Percentiles rank a stretch among this genome's conserved stretches.
phyloP scores from a whole-genome alignment of 2,113 vertebrate genomes.

The Neogobius melanostomus region DNA sequence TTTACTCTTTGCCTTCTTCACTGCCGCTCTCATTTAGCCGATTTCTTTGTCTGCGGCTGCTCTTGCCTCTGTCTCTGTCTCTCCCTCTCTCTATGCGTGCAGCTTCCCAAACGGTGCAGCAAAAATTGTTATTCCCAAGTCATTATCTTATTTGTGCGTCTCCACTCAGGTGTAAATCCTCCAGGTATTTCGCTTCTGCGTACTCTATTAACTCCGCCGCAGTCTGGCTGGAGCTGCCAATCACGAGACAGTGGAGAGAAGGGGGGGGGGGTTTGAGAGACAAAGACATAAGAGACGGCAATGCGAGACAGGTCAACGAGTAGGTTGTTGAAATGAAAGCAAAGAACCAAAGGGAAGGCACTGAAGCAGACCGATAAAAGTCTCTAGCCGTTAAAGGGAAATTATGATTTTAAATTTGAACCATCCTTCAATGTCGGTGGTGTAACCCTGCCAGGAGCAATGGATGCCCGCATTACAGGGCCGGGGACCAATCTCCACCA shows the following conservation, averaged over 20 bases:
- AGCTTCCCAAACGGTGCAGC: conserved; percentile 51
- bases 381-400: too few species aligned
- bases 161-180: conserved; percentile 76
- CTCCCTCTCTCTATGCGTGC: conserved; percentile 32
- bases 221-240: conserved; percentile 72
- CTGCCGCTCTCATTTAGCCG: conserved; percentile 37
- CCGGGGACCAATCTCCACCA: too few species aligned
- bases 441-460: too few species aligned
- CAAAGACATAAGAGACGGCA: conserved; percentile 38
- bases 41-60: conserved; percentile 36
- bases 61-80: conserved; percentile 19
- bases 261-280: conserved; percentile 43
- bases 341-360: conserved; percentile 5
- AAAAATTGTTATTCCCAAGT: conserved; percentile 75
- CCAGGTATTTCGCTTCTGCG: conserved; percentile 68
- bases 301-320: conserved; percentile 11
- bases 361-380: too few species aligned
- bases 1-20: conserved; percentile 27
- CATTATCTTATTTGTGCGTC: conserved; percentile 78
- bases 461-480: too few species aligned
- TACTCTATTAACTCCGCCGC: conserved; percentile 67
- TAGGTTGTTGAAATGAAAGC: conserved; percentile 13
- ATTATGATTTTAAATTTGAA: too few species aligned
- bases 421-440: too few species aligned
- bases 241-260: conserved; percentile 60